Evolutionary conservation across 2,797 vertebrate species (phyloP), one percentile per base, ranked within the genome.

Genomic region (Bradypodion pumilum): DNA sequence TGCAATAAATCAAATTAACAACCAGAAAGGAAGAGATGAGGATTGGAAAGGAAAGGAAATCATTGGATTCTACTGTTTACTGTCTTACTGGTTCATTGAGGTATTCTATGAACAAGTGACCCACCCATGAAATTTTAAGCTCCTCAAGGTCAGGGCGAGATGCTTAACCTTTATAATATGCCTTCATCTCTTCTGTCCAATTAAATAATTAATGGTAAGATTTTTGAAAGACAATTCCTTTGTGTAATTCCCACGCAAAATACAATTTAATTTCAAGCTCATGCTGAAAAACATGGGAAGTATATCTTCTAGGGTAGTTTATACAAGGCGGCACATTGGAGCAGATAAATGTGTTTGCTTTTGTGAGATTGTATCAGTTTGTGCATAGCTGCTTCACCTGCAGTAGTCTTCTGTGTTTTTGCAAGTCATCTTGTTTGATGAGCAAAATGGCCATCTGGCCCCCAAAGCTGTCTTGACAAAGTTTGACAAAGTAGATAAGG

Each of bases 1-100:
- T 82, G 73, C 80, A 46, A 72, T 86, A 87, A 91, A 91, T 90
- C 86, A 90, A 90, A 89, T 60, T 83, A 91, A 85, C 78, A 73
- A 75, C 87, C 66, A 66, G 66, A 63, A 63, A 49, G 32, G 68
- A 84, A 78, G 35, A 10, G 56, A 32, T n/a, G 56, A 78, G 68
- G 68, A 78, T 52, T 70, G 44, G 3, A 2, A 42, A 15, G 0
- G 5, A 63, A 86, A 84, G n/a, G 73, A 86, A 82, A 86, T 87
- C 65, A 82, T 83, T 89, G 15, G 29, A 46, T 87, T 89, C 37
- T 46, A 84, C 86, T 89, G 87, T 88, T 88, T 80, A 81, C 49
- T 44, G 65, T 74, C 76, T 83, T 74, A 74, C 82, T 86, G 87
- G 86, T 84, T 89, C 85, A 8, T 1, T 76, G 56, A 87, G 84